Evolutionary conservation across 2,113 vertebrate species (phyloP).

Genomic region (Pogona vitticeps): DNA sequence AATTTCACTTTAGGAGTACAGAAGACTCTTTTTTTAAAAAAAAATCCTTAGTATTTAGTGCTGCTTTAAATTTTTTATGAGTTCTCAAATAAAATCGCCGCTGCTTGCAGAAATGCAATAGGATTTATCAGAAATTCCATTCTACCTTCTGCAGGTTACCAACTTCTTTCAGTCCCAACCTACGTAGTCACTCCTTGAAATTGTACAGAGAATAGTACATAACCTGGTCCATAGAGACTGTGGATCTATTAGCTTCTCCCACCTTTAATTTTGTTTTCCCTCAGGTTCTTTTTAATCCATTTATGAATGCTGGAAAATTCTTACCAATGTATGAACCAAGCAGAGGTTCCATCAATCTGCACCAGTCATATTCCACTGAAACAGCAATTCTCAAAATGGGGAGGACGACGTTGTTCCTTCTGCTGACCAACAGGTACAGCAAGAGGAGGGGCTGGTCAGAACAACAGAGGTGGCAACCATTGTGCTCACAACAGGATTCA

Average conservation of each 20-base stretch:
- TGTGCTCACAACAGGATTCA: too few species aligned
- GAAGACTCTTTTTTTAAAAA: conserved; percentile 50
- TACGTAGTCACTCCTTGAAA: background rate
- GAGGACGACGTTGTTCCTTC: too few species aligned
- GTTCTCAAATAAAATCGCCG: conserved; percentile 63
- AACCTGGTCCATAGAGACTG: background rate
- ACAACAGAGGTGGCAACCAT: too few species aligned
- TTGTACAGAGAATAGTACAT: too few species aligned
- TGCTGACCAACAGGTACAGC: too few species aligned
- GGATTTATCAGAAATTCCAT: conserved; percentile 51
- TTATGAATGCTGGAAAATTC: background rate
- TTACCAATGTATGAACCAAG: too few species aligned
- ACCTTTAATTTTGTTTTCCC: background rate
- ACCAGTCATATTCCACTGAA: too few species aligned
- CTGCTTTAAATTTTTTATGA: conserved; percentile 78
- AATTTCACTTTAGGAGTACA: conserved; percentile 74
- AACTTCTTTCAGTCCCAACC: background rate
- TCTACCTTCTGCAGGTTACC: conserved; percentile 6
- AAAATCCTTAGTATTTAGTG: conserved; percentile 66
- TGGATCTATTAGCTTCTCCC: background rate
- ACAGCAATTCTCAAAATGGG: too few species aligned
- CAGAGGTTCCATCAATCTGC: too few species aligned
- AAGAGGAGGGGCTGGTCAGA: too few species aligned
- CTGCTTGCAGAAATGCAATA: conserved; percentile 56
- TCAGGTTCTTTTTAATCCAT: background rate